phyloP scores from a whole-genome alignment of 1,140 invertebrate species.

The Drosophila sp. region DNA sequence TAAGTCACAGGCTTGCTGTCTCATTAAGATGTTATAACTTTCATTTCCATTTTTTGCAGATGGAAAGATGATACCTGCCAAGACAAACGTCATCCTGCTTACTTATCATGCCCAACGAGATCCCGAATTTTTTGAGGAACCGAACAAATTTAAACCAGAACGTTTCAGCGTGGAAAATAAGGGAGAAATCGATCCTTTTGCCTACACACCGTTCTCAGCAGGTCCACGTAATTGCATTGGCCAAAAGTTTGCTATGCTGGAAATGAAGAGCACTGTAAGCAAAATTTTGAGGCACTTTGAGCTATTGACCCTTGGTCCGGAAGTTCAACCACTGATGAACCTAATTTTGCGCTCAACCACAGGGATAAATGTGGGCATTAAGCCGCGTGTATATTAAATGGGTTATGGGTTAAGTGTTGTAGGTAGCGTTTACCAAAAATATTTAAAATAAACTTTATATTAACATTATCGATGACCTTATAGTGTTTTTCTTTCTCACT shows the following conservation, averaged over 20 bases:
- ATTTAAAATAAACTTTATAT: slow-evolving; percentile 1
- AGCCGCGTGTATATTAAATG: slow-evolving; percentile 56
- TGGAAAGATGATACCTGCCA: slow-evolving; percentile 79
- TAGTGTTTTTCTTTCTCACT: too few relatives aligned
- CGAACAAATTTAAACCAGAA: slow-evolving; percentile 87
- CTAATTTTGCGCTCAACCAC: slow-evolving; percentile 67
- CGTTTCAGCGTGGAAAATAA: slow-evolving; percentile 84
- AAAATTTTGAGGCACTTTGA: slow-evolving; percentile 83
- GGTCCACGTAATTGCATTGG: slow-evolving; percentile 88
- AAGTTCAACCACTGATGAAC: slow-evolving; percentile 59
- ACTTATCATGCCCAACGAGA: slow-evolving; percentile 84
- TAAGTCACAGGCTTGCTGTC: slow-evolving; percentile 19
- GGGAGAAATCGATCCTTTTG: slow-evolving; percentile 83
- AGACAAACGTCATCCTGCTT: slow-evolving; percentile 77
- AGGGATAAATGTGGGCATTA: slow-evolving; percentile 70
- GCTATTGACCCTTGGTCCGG: slow-evolving; percentile 61
- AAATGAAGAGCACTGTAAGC: slow-evolving; percentile 86
- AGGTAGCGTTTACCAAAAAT: not conserved
- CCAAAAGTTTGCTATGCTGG: slow-evolving; percentile 91
- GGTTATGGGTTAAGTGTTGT: not conserved
- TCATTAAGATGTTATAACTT: not conserved
- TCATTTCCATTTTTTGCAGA: slow-evolving; percentile 35
- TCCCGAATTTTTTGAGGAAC: slow-evolving; percentile 85
- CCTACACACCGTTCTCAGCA: slow-evolving; percentile 87
- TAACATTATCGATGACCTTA: not conserved